Evolutionary conservation across 2,888 invertebrate genomes (phyloP).

Genomic region (Scaptomyza cyrtandrae): DNA sequence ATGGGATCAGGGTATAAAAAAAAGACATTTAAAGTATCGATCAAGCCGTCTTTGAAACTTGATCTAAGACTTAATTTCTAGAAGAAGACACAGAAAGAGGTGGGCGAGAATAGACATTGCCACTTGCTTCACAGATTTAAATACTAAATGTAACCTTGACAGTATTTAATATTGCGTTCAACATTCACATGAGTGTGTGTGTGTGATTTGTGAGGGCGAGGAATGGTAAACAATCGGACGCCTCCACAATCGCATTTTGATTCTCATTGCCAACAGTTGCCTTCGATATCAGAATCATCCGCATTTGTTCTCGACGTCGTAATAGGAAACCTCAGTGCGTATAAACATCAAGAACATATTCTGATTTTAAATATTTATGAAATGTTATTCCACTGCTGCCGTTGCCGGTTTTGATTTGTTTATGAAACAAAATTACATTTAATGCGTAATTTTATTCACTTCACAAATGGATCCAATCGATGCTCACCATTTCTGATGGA

Average conservation of each 20-base stretch:
- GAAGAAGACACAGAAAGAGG: neutral
- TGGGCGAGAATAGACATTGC: neutral
- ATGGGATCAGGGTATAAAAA: too few species aligned
- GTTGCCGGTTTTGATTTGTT: slow-evolving; percentile 12
- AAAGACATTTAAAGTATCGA: too few species aligned
- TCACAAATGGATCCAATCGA: slow-evolving; percentile 34
- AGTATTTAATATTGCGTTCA: slow-evolving; percentile 12
- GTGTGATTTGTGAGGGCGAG: slow-evolving; percentile 13
- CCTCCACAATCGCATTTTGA: slow-evolving; percentile 17
- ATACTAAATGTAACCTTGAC: slow-evolving; percentile 24
- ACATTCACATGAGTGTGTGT: neutral
- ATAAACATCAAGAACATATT: slow-evolving; percentile 18
- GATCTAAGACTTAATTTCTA: neutral
- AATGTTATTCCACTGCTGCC: slow-evolving; percentile 41
- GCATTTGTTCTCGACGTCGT: slow-evolving; percentile 41
- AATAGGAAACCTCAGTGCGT: slow-evolving; percentile 46
- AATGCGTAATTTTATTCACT: slow-evolving; percentile 65
- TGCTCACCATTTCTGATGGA: slow-evolving; percentile 19
- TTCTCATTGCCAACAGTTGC: slow-evolving; percentile 19
- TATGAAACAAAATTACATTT: slow-evolving; percentile 46
- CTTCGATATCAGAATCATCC: slow-evolving; percentile 26
- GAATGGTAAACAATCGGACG: slow-evolving; percentile 29
- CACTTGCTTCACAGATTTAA: slow-evolving; percentile 2
- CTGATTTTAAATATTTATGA: slow-evolving; percentile 64
- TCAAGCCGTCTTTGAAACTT: too few species aligned